These are phyloP conservation scores for Eriosoma lanigerum DNA, from an alignment of 1,140 invertebrate species.

Conservation along the genomic window DNA sequence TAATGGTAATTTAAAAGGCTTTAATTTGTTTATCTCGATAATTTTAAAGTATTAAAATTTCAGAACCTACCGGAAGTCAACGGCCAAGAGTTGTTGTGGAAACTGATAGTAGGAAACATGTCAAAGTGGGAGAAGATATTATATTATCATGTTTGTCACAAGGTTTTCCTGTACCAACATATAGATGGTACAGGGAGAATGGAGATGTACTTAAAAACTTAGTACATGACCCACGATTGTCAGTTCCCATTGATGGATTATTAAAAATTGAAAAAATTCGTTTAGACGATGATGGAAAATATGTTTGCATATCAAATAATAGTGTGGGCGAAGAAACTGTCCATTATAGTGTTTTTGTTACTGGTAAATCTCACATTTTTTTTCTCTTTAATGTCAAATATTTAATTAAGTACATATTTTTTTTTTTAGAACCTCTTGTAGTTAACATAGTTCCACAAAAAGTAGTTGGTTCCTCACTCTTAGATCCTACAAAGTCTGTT, in stretches of 20 bases:
- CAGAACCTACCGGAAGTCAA: slow-evolving; percentile 72
- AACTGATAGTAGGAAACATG: slow-evolving; percentile 66
- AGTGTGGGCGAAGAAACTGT: slow-evolving; percentile 81
- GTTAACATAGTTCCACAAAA: slow-evolving; percentile 71
- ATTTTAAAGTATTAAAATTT: slow-evolving; percentile 55
- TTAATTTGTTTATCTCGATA: background rate
- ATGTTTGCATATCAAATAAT: slow-evolving; percentile 85
- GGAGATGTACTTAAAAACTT: slow-evolving; percentile 66
- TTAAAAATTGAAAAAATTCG: slow-evolving; percentile 67
- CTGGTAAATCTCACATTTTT: background rate
- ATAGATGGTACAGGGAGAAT: slow-evolving; percentile 73
- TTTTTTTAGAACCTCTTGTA: slow-evolving; percentile 67
- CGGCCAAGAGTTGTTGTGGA: slow-evolving; percentile 71
- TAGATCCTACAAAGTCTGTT: slow-evolving; percentile 79
- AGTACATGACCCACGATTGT: slow-evolving; percentile 65
- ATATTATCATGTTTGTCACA: slow-evolving; percentile 74
- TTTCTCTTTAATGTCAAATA: background rate
- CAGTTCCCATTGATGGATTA: slow-evolving; percentile 64
- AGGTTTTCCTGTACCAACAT: slow-evolving; percentile 74
- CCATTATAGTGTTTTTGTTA: slow-evolving; percentile 58
- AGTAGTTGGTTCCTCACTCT: slow-evolving; percentile 64
- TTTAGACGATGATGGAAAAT: slow-evolving; percentile 77
- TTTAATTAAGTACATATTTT: slow-evolving; percentile 48
- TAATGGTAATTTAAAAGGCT: slow-evolving; percentile 61
- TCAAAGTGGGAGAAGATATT: slow-evolving; percentile 69